Percentiles rank a stretch among this genome's conserved stretches.
Evolutionary conservation across 2,797 vertebrate species (phyloP).

Genomic region (Semaprochilodus insignis): DNA sequence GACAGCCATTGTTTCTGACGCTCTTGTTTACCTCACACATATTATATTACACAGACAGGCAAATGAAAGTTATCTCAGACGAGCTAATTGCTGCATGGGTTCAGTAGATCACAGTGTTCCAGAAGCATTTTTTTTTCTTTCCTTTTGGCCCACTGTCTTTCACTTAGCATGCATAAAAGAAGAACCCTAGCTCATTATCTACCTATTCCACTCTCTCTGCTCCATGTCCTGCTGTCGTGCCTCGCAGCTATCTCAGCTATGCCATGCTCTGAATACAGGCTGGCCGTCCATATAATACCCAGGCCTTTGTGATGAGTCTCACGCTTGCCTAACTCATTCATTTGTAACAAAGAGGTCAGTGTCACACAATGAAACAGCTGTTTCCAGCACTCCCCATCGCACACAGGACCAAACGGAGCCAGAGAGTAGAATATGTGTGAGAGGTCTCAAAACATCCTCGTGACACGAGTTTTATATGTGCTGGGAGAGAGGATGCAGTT

Average conservation of each 20-base stretch:
- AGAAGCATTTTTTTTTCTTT: neutral
- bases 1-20: neutral
- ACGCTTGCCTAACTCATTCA: slow-evolving; percentile 77
- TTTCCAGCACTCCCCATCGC: slow-evolving; percentile 68
- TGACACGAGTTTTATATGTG: neutral
- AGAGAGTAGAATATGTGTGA: slow-evolving; percentile 15
- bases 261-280: slow-evolving; percentile 26
- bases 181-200: slow-evolving; percentile 29
- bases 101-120: slow-evolving; percentile 6
- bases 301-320: slow-evolving; percentile 69
- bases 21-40: slow-evolving; percentile 8
- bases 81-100: slow-evolving; percentile 10
- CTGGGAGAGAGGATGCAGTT: neutral
- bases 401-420: slow-evolving; percentile 34
- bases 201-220: slow-evolving; percentile 30
- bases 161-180: slow-evolving; percentile 31
- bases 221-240: slow-evolving; percentile 27
- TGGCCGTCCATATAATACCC: slow-evolving; percentile 44
- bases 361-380: slow-evolving; percentile 78
- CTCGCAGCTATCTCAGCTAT: slow-evolving; percentile 46
- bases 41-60: slow-evolving; percentile 6
- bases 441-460: slow-evolving; percentile 17
- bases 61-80: slow-evolving; percentile 1
- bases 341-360: slow-evolving; percentile 73
- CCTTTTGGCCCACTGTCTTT: neutral